Evolutionary conservation across 2,113 vertebrate species (phyloP).

Genomic region (human (Homo sapiens)): GRCh38 chr15:86805501-86806000

Average conservation of each 20-base stretch:
- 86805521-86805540: not conserved
- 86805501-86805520: fast-evolving
- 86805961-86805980: not conserved
- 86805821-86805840: slow-evolving; percentile 53
- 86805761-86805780: slow-evolving; percentile 24
- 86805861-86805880: slow-evolving; percentile 48
- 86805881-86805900: slow-evolving; percentile 24
- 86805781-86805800: slow-evolving; percentile 55
- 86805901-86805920: slow-evolving; percentile 41
- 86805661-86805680: not conserved
- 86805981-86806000: slow-evolving; percentile 56
- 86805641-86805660: not conserved
- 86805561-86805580: not conserved
- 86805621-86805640: not conserved
- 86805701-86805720: not conserved
- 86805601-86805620: not conserved
- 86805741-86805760: slow-evolving; percentile 43
- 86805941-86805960: not conserved
- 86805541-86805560: not conserved
- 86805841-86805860: slow-evolving; percentile 18
- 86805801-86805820: slow-evolving; percentile 40
- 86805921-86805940: slow-evolving; percentile 59
- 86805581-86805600: not conserved
- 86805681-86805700: not conserved
- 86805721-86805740: slow-evolving; percentile 43